Evolutionary conservation across 2,113 vertebrate species (phyloP).

Genomic region (Cygnus buccinator): DNA sequence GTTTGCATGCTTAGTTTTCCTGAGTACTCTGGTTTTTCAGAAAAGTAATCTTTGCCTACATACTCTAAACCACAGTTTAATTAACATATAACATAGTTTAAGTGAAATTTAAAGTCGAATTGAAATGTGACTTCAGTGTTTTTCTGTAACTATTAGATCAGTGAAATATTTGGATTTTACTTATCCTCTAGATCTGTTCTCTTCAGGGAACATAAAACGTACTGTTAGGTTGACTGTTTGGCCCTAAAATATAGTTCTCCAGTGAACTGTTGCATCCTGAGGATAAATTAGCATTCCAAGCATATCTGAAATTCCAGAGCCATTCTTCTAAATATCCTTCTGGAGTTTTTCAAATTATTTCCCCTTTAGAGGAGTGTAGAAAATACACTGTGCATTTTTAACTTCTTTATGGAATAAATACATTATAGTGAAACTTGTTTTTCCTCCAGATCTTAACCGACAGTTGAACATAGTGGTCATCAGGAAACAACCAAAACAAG

Average conservation of each 20-base stretch:
- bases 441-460: neutral
- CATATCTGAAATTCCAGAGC: neutral
- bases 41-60: neutral
- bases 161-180: neutral
- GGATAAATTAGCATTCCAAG: neutral
- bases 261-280: neutral
- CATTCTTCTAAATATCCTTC: neutral
- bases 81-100: neutral
- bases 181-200: neutral
- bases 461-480: neutral
- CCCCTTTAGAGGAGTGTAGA: neutral
- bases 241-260: neutral
- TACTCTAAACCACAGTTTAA: neutral
- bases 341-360: neutral
- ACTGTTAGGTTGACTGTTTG: neutral
- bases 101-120: neutral
- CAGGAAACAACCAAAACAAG: neutral
- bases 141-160: neutral
- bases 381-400: neutral
- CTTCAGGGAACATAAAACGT: neutral
- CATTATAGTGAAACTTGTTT: neutral
- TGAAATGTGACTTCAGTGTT: neutral
- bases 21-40: neutral
- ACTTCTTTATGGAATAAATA: neutral
- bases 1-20: neutral